Evolutionary conservation across 2,113 vertebrate genomes (phyloP).

Genomic region (Glaucomys volans): DNA sequence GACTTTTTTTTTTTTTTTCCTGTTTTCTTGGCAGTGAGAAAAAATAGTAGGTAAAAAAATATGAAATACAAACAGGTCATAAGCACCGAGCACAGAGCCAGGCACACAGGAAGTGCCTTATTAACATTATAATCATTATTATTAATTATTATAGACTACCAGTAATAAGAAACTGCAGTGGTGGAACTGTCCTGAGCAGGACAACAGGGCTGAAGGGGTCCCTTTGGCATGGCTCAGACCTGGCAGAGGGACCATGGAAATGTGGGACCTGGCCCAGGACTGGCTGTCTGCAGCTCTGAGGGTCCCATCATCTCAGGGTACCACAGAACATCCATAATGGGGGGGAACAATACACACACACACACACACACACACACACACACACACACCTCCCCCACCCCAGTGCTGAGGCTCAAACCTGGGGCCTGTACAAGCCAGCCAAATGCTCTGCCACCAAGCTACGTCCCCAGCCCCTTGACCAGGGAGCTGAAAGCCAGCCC

Average conservation of each 20-base stretch:
- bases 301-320: not conserved
- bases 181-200: not conserved
- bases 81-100: not conserved
- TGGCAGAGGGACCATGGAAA: not conserved
- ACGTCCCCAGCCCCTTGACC: too few relatives aligned
- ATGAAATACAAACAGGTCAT: not conserved
- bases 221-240: not conserved
- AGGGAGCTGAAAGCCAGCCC: not conserved
- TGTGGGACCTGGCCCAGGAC: too few relatives aligned
- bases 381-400: not conserved
- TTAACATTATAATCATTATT: not conserved
- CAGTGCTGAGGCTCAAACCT: not conserved
- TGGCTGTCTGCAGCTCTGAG: not conserved
- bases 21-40: not conserved
- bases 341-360: too few relatives aligned
- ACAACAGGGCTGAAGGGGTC: not conserved
- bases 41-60: not conserved
- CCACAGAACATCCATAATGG: not conserved
- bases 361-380: too few relatives aligned
- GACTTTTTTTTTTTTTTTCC: too few relatives aligned
- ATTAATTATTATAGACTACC: not conserved
- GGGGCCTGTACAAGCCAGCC: not conserved
- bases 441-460: not conserved
- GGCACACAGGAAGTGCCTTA: not conserved
- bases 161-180: not conserved